Conservation (phyloP, 1,140 invertebrate genomes). For the Aphelinus atriplicis region DNA sequence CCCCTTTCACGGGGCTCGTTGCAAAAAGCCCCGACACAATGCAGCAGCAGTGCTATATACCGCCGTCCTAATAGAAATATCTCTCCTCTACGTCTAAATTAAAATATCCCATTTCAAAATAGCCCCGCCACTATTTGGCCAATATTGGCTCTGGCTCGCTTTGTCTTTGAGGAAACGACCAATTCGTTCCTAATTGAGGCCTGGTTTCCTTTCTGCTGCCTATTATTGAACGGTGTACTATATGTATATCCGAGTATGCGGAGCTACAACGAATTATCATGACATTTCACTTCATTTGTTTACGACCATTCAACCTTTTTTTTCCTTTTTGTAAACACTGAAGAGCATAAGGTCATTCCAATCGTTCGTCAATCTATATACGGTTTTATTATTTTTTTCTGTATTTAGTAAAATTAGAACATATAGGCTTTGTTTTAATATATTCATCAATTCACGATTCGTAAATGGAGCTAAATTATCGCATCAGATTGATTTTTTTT, state of each 20-base stretch:
- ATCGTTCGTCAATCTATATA: too few relatives aligned
- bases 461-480: too few relatives aligned
- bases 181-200: not conserved
- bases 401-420: not conserved
- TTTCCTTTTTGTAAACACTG: too few relatives aligned
- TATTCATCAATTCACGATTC: constrained; percentile 19
- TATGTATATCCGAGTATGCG: not conserved
- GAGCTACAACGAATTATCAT: constrained; percentile 19
- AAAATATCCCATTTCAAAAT: constrained; percentile 62
- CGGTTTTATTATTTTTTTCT: too few relatives aligned
- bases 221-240: not conserved
- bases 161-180: not conserved
- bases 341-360: too few relatives aligned
- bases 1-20: constrained; percentile 45
- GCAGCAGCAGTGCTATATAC: constrained; percentile 53
- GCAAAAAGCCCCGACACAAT: constrained; percentile 42
- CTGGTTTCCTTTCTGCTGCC: not conserved
- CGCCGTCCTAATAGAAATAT: too few relatives aligned
- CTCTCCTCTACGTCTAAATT: constrained; percentile 46
- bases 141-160: constrained; percentile 52
- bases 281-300: too few relatives aligned
- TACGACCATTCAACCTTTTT: too few relatives aligned
- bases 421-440: constrained; percentile 28
- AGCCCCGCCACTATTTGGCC: constrained; percentile 56
- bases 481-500: constrained; percentile 19